phyloP scores from a whole-genome alignment of 1,140 invertebrate genomes.

The Drosophila tristis region DNA sequence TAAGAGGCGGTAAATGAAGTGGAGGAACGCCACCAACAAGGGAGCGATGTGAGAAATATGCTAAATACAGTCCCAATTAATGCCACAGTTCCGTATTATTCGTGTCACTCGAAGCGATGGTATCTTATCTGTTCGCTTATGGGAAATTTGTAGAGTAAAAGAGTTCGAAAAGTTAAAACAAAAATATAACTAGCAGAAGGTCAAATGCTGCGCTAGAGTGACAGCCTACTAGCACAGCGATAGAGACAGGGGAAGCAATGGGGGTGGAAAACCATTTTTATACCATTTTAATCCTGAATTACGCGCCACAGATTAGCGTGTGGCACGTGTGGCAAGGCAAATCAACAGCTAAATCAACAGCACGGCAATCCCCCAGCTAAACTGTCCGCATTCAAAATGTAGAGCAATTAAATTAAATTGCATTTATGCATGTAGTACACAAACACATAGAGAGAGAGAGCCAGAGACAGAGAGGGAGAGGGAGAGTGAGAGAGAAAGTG shows the following conservation, averaged over 20 bases:
- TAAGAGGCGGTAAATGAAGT: background rate
- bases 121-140: no score
- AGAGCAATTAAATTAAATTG: conserved; percentile 75
- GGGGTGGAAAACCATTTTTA: conserved; percentile 30
- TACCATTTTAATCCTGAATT: conserved; percentile 66
- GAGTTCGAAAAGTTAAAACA: no score
- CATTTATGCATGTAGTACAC: conserved; percentile 39
- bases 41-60: no score
- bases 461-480: background rate
- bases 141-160: no score
- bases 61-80: no score
- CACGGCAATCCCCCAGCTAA: conserved; percentile 11
- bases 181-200: conserved; percentile 4
- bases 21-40: no score
- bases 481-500: no score
- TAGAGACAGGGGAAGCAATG: conserved; percentile 23
- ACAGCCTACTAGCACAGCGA: background rate
- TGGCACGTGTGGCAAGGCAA: conserved; percentile 20
- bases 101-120: no score
- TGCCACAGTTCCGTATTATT: no score
- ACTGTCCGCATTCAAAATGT: conserved; percentile 45
- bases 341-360: conserved; percentile 36
- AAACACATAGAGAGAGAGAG: background rate
- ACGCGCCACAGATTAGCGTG: conserved; percentile 69
- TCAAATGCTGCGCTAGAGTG: conserved; percentile 2